Evolutionary conservation across 2,888 invertebrate genomes (phyloP).

Genomic region (Poecilobothrus nobilitatus): DNA sequence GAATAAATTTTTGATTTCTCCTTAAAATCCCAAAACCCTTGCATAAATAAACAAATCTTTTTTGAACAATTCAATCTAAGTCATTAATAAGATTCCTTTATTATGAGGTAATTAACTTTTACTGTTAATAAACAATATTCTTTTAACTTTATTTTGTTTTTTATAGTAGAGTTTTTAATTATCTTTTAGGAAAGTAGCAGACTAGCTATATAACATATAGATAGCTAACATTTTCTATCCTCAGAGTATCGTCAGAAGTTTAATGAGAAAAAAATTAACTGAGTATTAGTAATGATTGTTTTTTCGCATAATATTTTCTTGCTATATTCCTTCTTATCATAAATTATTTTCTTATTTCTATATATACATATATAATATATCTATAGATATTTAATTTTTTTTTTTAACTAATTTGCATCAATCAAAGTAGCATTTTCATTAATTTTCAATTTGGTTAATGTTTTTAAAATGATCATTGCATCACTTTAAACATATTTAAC

Average conservation of each 20-base stretch:
- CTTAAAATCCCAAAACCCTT: too few species aligned
- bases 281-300: not conserved
- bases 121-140: too few species aligned
- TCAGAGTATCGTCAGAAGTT: not conserved
- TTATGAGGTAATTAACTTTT: too few species aligned
- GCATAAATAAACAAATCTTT: too few species aligned
- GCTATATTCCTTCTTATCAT: too few species aligned
- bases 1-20: too few species aligned
- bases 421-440: constrained; percentile 1
- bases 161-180: not conserved
- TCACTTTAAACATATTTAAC: not conserved
- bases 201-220: not conserved
- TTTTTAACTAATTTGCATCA: not conserved
- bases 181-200: not conserved
- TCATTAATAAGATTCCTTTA: too few species aligned
- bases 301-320: not conserved
- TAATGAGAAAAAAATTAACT: not conserved
- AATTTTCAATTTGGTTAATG: constrained; percentile 6
- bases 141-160: too few species aligned
- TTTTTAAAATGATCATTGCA: not conserved
- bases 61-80: too few species aligned
- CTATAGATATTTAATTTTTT: not conserved
- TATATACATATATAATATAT: too few species aligned
- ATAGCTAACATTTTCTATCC: not conserved
- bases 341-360: too few species aligned